These are phyloP conservation scores for Orientallactaga bullata DNA, from an alignment of 2,113 vertebrate species.

Conservation along the genomic window DNA sequence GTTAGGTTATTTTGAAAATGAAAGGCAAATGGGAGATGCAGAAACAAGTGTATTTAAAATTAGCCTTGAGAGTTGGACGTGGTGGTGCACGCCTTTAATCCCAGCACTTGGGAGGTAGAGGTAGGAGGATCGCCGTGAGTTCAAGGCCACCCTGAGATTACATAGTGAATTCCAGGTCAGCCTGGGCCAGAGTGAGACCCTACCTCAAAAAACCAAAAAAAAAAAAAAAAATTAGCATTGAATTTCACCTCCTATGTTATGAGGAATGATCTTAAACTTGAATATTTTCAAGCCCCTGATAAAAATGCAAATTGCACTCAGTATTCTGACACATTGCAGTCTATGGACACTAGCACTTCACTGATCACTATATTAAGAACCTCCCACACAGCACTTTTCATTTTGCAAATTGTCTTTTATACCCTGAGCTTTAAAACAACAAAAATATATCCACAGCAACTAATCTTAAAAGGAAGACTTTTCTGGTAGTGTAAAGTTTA, in stretches of 20 bases:
- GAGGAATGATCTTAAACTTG: background rate
- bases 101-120: no score
- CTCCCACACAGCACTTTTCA: background rate
- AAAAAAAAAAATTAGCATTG: background rate
- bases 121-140: no score
- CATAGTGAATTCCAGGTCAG: no score
- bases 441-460: conserved; percentile 23
- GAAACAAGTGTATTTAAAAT: conserved; percentile 21
- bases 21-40: background rate
- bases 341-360: background rate
- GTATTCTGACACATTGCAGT: conserved; percentile 26
- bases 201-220: no score
- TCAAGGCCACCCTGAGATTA: no score
- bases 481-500: conserved; percentile 55
- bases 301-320: conserved; percentile 38
- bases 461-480: conserved; percentile 59
- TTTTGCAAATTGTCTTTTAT: conserved; percentile 38
- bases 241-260: background rate
- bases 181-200: no score
- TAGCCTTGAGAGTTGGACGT: no score
- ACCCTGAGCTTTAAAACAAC: conserved; percentile 26
- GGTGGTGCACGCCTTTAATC: no score
- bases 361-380: background rate
- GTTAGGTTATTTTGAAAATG: background rate
- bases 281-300: conserved; percentile 2